Evolutionary conservation across 2,888 invertebrate genomes (phyloP).

Genomic region (Leptopterna dolabrata): DNA sequence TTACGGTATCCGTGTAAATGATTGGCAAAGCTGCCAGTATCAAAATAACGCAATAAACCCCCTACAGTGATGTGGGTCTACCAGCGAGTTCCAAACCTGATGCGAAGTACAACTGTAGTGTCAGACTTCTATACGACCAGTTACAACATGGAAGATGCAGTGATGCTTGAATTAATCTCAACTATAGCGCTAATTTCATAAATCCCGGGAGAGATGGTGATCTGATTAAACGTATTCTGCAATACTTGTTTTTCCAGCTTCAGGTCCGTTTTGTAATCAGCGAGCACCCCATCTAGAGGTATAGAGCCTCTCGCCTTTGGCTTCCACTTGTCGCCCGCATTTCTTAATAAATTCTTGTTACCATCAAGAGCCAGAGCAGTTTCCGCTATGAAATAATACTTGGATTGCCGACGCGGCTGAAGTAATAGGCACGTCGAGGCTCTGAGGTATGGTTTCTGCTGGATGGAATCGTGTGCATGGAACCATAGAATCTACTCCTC

Average conservation of each 20-base stretch:
- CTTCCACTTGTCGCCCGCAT: conserved; percentile 18
- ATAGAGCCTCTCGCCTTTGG: neutral
- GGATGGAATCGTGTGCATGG: neutral
- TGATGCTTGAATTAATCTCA: neutral
- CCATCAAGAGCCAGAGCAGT: neutral
- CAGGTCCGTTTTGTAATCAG: neutral
- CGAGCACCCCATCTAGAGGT: neutral
- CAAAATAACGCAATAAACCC: no score
- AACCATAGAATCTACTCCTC: neutral
- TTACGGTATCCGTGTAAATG: no score
- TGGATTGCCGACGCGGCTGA: neutral
- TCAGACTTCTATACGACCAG: neutral
- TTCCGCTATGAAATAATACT: conserved; percentile 25
- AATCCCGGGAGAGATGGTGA: neutral
- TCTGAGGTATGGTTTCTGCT: neutral
- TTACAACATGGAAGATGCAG: neutral
- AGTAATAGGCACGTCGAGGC: neutral
- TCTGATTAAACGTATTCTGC: neutral
- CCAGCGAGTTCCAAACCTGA: neutral
- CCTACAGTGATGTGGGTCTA: no score
- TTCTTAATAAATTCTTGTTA: conserved; percentile 29
- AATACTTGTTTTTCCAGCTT: conserved; percentile 5
- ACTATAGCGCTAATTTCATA: neutral
- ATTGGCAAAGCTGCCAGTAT: no score
- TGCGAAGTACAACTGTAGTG: neutral